Evolutionary conservation across 2,113 vertebrate genomes (phyloP).

Genomic region (Phaetusa simplex): DNA sequence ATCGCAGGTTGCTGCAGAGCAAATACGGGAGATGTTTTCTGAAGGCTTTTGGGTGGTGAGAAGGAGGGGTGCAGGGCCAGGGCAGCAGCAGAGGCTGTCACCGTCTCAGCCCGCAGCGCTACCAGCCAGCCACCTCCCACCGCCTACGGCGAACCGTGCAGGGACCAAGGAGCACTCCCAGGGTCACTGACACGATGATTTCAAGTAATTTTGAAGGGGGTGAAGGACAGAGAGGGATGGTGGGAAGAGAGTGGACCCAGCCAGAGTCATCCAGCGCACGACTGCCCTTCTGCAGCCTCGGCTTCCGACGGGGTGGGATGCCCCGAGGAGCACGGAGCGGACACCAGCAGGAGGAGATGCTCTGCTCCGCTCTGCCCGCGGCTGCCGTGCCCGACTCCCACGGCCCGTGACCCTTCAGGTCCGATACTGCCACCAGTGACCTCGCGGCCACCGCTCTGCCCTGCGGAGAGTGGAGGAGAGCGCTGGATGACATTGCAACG

Average conservation of each 20-base stretch:
- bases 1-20: rapidly evolving
- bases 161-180: rapidly evolving
- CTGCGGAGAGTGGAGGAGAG: neutral
- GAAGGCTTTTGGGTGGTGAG: rapidly evolving
- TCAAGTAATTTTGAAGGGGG: rapidly evolving
- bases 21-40: rapidly evolving
- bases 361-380: rapidly evolving
- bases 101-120: rapidly evolving
- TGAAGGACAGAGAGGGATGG: neutral
- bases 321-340: neutral
- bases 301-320: rapidly evolving
- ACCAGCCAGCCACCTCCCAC: neutral
- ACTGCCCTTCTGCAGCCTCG: rapidly evolving
- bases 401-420: rapidly evolving
- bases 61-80: neutral
- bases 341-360: neutral
- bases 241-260: neutral
- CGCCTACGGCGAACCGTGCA: rapidly evolving
- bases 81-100: neutral
- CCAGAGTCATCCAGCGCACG: rapidly evolving
- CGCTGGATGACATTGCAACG: rapidly evolving
- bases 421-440: rapidly evolving
- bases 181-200: rapidly evolving
- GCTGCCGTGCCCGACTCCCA: rapidly evolving
- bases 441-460: rapidly evolving